Evolutionary conservation across 2,113 vertebrate species (phyloP).

Genomic region (Mustela lutreola): DNA sequence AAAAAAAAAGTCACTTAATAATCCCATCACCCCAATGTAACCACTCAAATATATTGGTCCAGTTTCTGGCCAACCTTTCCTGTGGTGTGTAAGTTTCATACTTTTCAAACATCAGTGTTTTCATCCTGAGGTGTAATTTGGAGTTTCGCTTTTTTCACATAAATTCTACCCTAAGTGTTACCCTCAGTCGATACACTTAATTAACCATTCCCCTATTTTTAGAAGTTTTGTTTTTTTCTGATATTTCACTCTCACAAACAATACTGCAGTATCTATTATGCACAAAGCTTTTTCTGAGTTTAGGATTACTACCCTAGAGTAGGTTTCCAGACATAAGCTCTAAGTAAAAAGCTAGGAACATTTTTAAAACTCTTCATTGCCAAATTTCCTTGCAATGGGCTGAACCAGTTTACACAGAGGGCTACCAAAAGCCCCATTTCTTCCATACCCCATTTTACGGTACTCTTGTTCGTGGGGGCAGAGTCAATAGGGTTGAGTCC

Average conservation of each 20-base stretch:
- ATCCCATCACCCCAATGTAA: neutral
- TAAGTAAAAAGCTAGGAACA: neutral
- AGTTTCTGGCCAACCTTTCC: neutral
- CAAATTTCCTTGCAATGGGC: neutral
- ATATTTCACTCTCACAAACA: neutral
- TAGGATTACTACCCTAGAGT: neutral
- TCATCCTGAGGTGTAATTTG: neutral
- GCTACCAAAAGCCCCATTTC: neutral
- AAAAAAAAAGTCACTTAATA: conserved; percentile 6
- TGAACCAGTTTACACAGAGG: neutral
- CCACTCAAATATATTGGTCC: neutral
- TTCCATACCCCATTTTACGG: neutral
- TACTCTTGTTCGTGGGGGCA: neutral
- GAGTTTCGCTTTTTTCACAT: neutral
- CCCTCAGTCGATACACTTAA: neutral
- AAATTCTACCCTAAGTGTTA: neutral
- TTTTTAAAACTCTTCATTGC: neutral
- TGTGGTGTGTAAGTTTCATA: neutral
- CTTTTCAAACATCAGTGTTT: neutral
- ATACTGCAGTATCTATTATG: neutral
- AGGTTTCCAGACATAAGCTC: neutral
- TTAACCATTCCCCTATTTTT: neutral
- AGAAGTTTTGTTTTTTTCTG: neutral
- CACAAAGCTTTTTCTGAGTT: neutral
- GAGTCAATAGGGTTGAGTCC: neutral